phyloP scores from a whole-genome alignment of 23 tunicate species.

The Trididemnum clinides region DNA sequence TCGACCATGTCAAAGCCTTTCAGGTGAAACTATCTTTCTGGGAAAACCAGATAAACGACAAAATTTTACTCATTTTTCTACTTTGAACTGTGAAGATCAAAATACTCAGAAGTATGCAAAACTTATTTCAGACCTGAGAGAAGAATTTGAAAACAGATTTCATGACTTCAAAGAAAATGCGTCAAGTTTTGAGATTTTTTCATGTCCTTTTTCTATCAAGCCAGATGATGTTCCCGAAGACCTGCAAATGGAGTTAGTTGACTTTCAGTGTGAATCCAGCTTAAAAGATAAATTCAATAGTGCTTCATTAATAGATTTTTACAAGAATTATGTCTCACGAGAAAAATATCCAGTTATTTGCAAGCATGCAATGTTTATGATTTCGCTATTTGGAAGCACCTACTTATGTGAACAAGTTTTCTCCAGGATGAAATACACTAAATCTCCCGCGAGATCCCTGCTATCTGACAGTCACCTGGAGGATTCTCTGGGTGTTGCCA shows the following conservation, averaged over 20 bases:
- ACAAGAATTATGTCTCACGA: slow-evolving; percentile 32
- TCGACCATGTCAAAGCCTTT: slow-evolving; percentile 63
- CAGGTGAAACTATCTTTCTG: slow-evolving; percentile 53
- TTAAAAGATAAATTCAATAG: slow-evolving; percentile 31
- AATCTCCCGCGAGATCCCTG: slow-evolving; percentile 16
- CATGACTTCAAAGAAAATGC: slow-evolving; percentile 12
- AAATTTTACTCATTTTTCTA: slow-evolving; percentile 57
- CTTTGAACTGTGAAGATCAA: slow-evolving; percentile 48
- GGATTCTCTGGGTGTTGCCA: slow-evolving; percentile 33
- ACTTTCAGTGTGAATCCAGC: slow-evolving; percentile 32
- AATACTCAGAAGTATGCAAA: slow-evolving; percentile 27
- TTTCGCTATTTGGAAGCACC: slow-evolving; percentile 34
- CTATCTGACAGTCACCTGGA: slow-evolving; percentile 39
- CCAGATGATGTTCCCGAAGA: slow-evolving; percentile 30
- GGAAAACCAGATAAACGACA: slow-evolving; percentile 59
- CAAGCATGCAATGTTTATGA: slow-evolving; percentile 26
- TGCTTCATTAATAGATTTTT: slow-evolving; percentile 22
- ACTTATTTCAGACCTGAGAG: slow-evolving; percentile 25
- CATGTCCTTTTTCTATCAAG: slow-evolving; percentile 33
- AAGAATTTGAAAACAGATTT: slow-evolving; percentile 31
- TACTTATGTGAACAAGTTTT: slow-evolving; percentile 27
- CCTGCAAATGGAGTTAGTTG: slow-evolving; percentile 42
- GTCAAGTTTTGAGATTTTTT: not conserved
- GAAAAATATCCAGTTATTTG: slow-evolving; percentile 34
- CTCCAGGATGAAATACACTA: slow-evolving; percentile 24